These are phyloP conservation scores for Varanus salvator DNA, from an alignment of 2,113 vertebrate genomes.

Conservation along the genomic window DNA sequence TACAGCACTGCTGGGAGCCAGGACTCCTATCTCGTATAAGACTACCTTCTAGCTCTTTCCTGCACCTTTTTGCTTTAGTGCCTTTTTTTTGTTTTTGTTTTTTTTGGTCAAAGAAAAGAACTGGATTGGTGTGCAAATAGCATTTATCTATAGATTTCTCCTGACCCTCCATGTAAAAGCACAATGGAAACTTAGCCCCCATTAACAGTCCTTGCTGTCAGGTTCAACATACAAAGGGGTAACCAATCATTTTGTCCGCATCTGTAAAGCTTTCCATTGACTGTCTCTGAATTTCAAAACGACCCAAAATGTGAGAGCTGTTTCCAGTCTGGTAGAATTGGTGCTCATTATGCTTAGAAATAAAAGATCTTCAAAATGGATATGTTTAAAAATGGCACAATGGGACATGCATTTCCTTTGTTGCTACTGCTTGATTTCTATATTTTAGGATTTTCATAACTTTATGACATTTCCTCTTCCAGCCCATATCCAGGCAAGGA, in stretches of 20 bases:
- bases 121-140: constrained; percentile 37
- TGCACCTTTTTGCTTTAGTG: constrained; percentile 17
- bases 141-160: constrained; percentile 62
- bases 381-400: background rate
- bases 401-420: background rate
- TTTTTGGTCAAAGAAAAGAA: constrained; percentile 37
- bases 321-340: constrained; percentile 22
- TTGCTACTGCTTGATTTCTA: background rate
- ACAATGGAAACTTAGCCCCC: constrained; percentile 36
- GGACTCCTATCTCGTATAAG: constrained; percentile 51
- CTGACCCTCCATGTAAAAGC: constrained; percentile 34
- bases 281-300: constrained; percentile 52
- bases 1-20: constrained; percentile 41
- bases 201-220: constrained; percentile 42
- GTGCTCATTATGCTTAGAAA: constrained; percentile 36
- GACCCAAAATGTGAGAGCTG: constrained; percentile 31
- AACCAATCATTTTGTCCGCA: constrained; percentile 45
- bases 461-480: background rate
- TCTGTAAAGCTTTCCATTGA: constrained; percentile 57
- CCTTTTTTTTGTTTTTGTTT: background rate
- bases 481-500: background rate
- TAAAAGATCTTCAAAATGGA: background rate
- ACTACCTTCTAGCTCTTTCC: constrained; percentile 36
- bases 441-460: background rate
- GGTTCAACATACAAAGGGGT: constrained; percentile 36